Evolutionary conservation across 35 echinoderm and acorn worm species (phyloP).

Genomic region (Ophiothrix spiculata): DNA sequence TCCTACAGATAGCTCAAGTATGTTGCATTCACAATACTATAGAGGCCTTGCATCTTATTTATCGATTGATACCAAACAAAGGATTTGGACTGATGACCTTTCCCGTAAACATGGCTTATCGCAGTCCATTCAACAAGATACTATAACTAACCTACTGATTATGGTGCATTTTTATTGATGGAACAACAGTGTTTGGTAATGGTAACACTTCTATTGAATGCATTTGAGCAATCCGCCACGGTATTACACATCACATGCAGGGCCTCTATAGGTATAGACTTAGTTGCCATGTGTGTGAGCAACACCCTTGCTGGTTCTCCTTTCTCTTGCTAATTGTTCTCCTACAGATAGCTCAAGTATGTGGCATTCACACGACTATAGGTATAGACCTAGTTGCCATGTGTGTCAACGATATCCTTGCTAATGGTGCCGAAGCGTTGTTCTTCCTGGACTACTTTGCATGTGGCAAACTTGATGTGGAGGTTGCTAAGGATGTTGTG

Average conservation of each 20-base stretch:
- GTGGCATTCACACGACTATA: constrained; percentile 64
- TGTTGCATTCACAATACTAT: constrained; percentile 65
- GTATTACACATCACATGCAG: too few relatives aligned
- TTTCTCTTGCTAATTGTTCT: constrained; percentile 49
- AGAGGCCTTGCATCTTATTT: too few relatives aligned
- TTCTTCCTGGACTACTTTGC: constrained; percentile 96
- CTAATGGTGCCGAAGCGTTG: constrained; percentile 87
- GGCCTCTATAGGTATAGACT: constrained; percentile 76
- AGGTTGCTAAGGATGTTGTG: constrained; percentile 69
- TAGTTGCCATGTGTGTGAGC: constrained; percentile 98
- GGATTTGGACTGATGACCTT: too few relatives aligned
- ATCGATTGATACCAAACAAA: too few relatives aligned
- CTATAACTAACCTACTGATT: too few relatives aligned
- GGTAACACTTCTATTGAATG: too few relatives aligned
- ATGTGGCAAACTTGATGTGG: constrained; percentile 67
- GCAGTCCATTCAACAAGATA: too few relatives aligned
- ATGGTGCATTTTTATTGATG: too few relatives aligned
- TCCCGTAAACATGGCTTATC: too few relatives aligned
- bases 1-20: constrained; percentile 74
- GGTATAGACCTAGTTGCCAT: constrained; percentile 91
- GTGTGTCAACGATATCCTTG: constrained; percentile 95
- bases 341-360: constrained; percentile 76
- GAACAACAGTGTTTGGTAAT: too few relatives aligned
- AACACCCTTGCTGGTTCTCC: constrained; percentile 82
- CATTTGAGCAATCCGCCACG: too few relatives aligned